Evolutionary conservation across 2,888 invertebrate species (phyloP).

Genomic region (Polietes domitor): DNA sequence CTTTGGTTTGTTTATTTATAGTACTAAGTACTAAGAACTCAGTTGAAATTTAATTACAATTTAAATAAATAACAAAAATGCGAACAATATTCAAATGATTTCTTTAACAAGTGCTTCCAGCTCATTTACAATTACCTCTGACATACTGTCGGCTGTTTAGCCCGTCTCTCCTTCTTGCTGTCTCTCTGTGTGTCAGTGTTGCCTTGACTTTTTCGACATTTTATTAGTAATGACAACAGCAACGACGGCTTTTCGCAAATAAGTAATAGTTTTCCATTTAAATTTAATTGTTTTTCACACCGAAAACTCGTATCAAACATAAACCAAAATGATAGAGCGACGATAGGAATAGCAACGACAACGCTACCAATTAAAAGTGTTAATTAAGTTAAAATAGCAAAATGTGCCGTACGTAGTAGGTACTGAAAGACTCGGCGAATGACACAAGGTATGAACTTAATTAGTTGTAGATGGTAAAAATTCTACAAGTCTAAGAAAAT

Average conservation of each 20-base stretch:
- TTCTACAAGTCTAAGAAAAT: not conserved
- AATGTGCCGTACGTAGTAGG: not conserved
- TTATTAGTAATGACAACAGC: slow-evolving; percentile 2
- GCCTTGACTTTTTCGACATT: slow-evolving; percentile 14
- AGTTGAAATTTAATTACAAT: not conserved
- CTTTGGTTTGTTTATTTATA: not conserved
- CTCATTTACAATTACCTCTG: not conserved
- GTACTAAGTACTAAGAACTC: not conserved
- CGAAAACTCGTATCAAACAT: slow-evolving; percentile 13
- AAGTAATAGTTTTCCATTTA: slow-evolving; percentile 32
- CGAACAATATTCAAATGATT: not conserved
- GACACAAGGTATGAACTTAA: not conserved
- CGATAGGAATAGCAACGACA: not conserved
- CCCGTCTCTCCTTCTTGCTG: not conserved
- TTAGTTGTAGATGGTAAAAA: not conserved
- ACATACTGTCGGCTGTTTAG: not conserved
- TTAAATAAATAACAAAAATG: not conserved
- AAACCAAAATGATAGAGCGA: not conserved
- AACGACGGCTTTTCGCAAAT: not conserved
- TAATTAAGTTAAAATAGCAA: slow-evolving; percentile 48
- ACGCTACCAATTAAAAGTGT: slow-evolving; percentile 10
- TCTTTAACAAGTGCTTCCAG: not conserved
- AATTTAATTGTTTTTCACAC: slow-evolving; percentile 44
- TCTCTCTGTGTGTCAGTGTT: not conserved
- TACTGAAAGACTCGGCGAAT: too few relatives aligned